Base-by-base conservation (phyloP, 2,113 vertebrate species). In the Chitala chitala region DNA sequence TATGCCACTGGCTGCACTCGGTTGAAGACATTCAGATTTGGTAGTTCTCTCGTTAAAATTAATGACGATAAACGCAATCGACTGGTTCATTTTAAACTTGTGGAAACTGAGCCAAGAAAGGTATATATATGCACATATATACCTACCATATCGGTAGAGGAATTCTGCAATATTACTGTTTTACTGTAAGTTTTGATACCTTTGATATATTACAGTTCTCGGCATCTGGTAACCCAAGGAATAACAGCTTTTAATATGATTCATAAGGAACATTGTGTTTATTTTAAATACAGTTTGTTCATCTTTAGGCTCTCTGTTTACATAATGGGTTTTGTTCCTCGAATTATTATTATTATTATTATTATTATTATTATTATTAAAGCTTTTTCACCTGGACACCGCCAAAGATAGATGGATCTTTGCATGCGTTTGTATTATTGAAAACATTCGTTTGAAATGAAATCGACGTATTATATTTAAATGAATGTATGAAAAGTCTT, bases 391-490 rank as follows among this genome's bases (percentile, higher is more conserved):
- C 51, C 72, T 63, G 51, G 76, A 72, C 55, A 79, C 77, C 82
- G 86, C 90, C 89, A 92, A 92, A 92, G 89, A 91, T 83, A 85
- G 80, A 80, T 82, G 71, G 71, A 86, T 84, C 83, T 84, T 79
- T 90, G 89, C 88, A 89, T 91, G 89, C 81, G 84, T 88, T 84
- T 87, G 82, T 88, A 85, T 87, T 75, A 83, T 85, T 83, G 80
- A 71, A 77, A 68, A 55, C 61, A 22, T 77, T 82, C 78, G 82
- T 83, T 84, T 81, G 75, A 78, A 85, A 84, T 85, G 79, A 76
- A 87, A 80, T 77, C 48, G 69, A 76, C 66, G 55, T 76, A 73
- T 63, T 81, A 82, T 88, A 88, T 90, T 89, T 87, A 89, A 90
- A 89, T 87, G 88, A 91, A 90, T 92, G 91, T 89, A 89, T 56